phyloP scores from a whole-genome alignment of 2,888 invertebrate species.

The Epinotia demarniana region DNA sequence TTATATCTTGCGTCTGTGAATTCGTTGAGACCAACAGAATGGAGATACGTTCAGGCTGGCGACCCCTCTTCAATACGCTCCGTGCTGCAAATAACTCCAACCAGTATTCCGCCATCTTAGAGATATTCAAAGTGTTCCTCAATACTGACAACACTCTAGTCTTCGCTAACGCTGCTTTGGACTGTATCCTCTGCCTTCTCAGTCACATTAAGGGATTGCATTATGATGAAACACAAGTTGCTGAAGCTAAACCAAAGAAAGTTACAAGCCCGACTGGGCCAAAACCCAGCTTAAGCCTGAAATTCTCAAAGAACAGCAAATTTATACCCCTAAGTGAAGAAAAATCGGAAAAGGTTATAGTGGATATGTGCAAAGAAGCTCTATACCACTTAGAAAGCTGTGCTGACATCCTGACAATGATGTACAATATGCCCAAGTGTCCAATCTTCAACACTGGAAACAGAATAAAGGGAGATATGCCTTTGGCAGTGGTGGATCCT shows the following conservation, averaged over 20 bases:
- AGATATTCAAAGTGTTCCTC: slow-evolving; percentile 97
- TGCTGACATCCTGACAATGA: slow-evolving; percentile 93
- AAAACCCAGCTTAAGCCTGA: slow-evolving; percentile 73
- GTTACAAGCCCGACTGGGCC: slow-evolving; percentile 62
- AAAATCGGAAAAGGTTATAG: slow-evolving; percentile 78
- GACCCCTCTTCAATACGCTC: slow-evolving; percentile 96
- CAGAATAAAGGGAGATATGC: slow-evolving; percentile 90
- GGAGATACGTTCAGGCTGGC: slow-evolving; percentile 98
- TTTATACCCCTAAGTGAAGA: slow-evolving; percentile 79
- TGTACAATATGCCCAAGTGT: slow-evolving; percentile 98
- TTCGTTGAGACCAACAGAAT: slow-evolving; percentile 97
- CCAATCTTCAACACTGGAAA: slow-evolving; percentile 96
- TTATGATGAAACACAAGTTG: slow-evolving; percentile 79
- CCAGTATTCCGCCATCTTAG: slow-evolving; percentile 90
- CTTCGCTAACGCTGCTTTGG: slow-evolving; percentile 96
- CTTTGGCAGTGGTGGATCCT: slow-evolving; percentile 92
- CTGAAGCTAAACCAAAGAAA: slow-evolving; percentile 77
- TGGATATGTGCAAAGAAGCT: slow-evolving; percentile 90
- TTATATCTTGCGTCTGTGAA: slow-evolving; percentile 97
- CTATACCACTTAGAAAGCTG: slow-evolving; percentile 94
- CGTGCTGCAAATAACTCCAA: slow-evolving; percentile 92
- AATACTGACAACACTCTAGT: slow-evolving; percentile 96
- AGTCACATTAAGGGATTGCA: slow-evolving; percentile 90
- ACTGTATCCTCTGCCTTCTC: slow-evolving; percentile 95
- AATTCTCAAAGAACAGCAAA: slow-evolving; percentile 79